Evolutionary conservation across 2,113 vertebrate species (phyloP), one percentile per base, ranked within the genome.

Genomic region (Pseudonaja textilis): DNA sequence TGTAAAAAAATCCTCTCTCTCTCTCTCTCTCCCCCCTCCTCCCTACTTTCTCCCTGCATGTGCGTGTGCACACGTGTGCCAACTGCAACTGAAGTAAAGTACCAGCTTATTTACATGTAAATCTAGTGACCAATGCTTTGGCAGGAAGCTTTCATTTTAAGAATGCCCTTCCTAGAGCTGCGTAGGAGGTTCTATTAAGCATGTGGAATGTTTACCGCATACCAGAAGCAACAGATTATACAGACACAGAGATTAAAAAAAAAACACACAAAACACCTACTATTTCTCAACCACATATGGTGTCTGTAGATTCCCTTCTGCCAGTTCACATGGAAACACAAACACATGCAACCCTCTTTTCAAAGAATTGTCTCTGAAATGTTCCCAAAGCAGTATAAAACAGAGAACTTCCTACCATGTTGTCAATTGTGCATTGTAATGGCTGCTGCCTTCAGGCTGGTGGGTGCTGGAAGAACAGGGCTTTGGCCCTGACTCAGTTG

Each of bases 151-250:
- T 81, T 87, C 1, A 34, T 88, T 69, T 69, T 52, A 69, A 92
- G 64, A 92, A 92, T 92, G 92, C 89, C 42, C 89, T 64, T 64
- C 50, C 55, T 93, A 86, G n/a, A 90, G 25, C n/a, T 90, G 81
- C 64, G 92, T 93, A 85, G 89, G 92, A 93, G 92, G 89, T 59
- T 93, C 89, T 39, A 42, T 93, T 88, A 81, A 88, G 81, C 85
- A 93, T 91, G 90, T 88, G 90, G 93, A 88, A 93, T 91, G 90
- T 91, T 90, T 93, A 91, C 86, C 91, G 93, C 90, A 93, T 93
- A 74, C 93, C 90, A 91, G 56, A 81, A 52, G 86, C 89, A 91
- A 93, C 85, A 93, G 93, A 88, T 50, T 88, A 88, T 93, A 86
- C 93, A 91, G 90, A 91, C 85, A 81, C 10, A 61, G 93, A 61